These are phyloP conservation scores for Trichonephila clavipes DNA, from an alignment of 1,140 invertebrate species.

Conservation along the genomic window DNA sequence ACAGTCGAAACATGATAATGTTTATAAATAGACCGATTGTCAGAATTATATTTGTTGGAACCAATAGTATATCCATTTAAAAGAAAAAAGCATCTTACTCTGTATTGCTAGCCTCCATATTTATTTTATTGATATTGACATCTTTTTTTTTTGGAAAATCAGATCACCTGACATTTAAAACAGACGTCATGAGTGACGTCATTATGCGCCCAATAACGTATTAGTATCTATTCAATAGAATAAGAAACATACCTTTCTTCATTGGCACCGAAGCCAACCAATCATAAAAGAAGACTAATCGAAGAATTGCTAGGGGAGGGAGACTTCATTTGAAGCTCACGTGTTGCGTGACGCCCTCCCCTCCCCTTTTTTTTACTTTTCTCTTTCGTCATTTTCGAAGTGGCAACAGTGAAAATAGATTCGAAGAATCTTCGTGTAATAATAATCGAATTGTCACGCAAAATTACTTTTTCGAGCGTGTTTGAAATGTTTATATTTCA, in stretches of 20 bases:
- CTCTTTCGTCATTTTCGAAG: neutral
- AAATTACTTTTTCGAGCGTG: neutral
- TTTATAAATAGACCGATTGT: too few relatives aligned
- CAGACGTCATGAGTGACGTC: neutral
- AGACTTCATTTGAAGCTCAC: neutral
- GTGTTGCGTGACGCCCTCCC: neutral
- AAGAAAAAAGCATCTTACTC: too few relatives aligned
- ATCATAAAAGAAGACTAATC: neutral
- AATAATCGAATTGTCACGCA: neutral
- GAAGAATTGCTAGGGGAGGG: neutral
- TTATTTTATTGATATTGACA: too few relatives aligned
- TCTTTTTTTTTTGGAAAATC: neutral
- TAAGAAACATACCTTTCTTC: neutral
- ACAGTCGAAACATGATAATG: too few relatives aligned
- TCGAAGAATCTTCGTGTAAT: neutral
- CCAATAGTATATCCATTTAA: too few relatives aligned
- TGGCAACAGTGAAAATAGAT: neutral
- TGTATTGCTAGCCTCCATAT: too few relatives aligned
- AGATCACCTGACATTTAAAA: neutral
- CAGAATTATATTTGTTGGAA: too few relatives aligned
- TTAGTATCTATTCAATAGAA: neutral
- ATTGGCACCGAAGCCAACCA: neutral
- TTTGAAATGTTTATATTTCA: neutral
- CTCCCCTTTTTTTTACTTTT: too few relatives aligned
- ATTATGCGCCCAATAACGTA: neutral